Percentiles rank a stretch among this genome's conserved stretches.
These are phyloP conservation scores for Plecotus auritus DNA, from an alignment of 2,113 vertebrate species.

Conservation along the genomic window DNA sequence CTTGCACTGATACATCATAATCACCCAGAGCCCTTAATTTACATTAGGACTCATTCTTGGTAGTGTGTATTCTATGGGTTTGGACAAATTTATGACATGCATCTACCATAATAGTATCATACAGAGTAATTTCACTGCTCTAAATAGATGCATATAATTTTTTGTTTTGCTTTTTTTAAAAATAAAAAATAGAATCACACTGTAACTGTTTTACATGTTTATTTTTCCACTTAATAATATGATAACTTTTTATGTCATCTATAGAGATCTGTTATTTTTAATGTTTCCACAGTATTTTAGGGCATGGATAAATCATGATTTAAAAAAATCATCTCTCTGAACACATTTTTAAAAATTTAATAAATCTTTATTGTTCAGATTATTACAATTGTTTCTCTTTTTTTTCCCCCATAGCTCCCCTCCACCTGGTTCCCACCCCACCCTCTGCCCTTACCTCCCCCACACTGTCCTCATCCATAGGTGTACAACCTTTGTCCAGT, in stretches of 20 bases:
- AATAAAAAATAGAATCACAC: not conserved
- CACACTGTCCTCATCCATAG: no score
- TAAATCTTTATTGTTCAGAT: no score
- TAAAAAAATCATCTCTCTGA: not conserved
- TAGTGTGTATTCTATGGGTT: not conserved
- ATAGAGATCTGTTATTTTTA: not conserved
- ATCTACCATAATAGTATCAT: not conserved
- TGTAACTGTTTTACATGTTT: not conserved
- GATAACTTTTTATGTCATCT: not conserved
- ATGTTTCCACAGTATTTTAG: not conserved
- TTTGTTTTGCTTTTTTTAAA: not conserved
- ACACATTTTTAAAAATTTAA: no score
- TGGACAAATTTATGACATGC: not conserved
- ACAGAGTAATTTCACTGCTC: not conserved
- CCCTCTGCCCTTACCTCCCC: no score
- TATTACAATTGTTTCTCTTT: no score
- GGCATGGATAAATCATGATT: not conserved
- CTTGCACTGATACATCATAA: not conserved
- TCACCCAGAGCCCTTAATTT: not conserved
- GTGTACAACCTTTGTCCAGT: no score
- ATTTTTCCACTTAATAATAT: constrained; percentile 6
- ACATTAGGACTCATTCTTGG: not conserved
- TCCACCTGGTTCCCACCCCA: no score
- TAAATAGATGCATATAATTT: not conserved
- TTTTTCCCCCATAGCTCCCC: no score